Evolutionary conservation across 2,797 vertebrate species (phyloP).

Genomic region (Tapirus indicus): DNA sequence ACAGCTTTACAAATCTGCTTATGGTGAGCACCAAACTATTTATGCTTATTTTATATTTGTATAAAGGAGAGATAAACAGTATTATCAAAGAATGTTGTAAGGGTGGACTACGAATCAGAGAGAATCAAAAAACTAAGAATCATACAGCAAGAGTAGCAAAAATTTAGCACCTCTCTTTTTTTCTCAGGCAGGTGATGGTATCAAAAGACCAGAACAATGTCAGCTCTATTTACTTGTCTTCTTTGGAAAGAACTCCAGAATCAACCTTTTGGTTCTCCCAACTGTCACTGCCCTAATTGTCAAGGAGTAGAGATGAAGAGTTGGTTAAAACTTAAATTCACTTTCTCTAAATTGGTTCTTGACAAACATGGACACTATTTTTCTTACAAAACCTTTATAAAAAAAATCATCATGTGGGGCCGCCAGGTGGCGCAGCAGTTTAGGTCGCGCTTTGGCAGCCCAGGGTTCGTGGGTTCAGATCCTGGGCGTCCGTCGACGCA

Average conservation of each 20-base stretch:
- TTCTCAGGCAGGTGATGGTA: not conserved
- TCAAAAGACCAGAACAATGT: not conserved
- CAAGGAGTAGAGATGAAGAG: not conserved
- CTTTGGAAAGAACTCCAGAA: not conserved
- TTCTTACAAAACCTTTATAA: constrained; percentile 18
- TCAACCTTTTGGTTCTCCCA: not conserved
- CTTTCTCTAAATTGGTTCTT: not conserved
- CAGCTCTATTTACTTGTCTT: not conserved
- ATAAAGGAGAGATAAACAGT: not conserved
- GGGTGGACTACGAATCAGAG: not conserved
- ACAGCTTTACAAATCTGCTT: not conserved
- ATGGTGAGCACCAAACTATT: not conserved
- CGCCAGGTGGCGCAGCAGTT: too few relatives aligned
- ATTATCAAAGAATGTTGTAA: constrained; percentile 15
- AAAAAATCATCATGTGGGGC: too few relatives aligned
- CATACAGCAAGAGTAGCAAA: not conserved
- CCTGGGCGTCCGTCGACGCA: too few relatives aligned
- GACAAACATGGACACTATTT: not conserved
- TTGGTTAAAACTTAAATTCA: not conserved
- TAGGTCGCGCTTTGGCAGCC: too few relatives aligned
- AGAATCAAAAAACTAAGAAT: not conserved
- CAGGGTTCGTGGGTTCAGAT: too few relatives aligned
- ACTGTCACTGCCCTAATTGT: not conserved
- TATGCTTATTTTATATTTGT: not conserved
- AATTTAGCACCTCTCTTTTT: not conserved